A percentile compares a stretch with the other conserved stretches of the same genome.
Conservation (phyloP, 2,888 invertebrate genomes). For the Melipona bicolor region DNA sequence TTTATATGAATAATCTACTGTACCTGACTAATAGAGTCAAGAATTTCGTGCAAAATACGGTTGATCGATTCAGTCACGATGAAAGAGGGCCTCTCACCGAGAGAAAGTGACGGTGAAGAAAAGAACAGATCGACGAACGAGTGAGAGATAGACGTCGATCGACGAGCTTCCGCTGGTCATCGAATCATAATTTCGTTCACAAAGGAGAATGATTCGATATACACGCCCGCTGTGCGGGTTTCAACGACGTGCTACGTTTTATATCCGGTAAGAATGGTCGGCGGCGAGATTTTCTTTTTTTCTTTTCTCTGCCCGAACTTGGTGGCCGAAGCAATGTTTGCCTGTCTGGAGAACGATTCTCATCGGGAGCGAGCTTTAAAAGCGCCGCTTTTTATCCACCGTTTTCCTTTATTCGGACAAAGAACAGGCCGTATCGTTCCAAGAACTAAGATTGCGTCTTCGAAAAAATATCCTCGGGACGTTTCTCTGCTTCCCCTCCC, state of each 20-base stretch:
- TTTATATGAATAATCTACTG: too few relatives aligned
- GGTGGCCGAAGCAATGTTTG: constrained; percentile 56
- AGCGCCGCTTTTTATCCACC: constrained; percentile 56
- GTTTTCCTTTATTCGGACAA: constrained; percentile 48
- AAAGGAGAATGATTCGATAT: constrained; percentile 35
- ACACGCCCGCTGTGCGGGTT: constrained; percentile 32
- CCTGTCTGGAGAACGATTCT: constrained; percentile 61
- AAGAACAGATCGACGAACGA: neutral
- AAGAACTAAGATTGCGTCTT: constrained; percentile 56
- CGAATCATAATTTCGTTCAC: constrained; percentile 55
- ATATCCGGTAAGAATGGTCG: constrained; percentile 60
- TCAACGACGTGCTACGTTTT: constrained; percentile 50
- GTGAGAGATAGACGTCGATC: constrained; percentile 3
- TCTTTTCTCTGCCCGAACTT: constrained; percentile 23
- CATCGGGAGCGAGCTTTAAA: constrained; percentile 66
- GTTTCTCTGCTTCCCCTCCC: constrained; percentile 13
- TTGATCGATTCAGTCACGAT: too few relatives aligned
- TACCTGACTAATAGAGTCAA: too few relatives aligned
- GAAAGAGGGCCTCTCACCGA: neutral
- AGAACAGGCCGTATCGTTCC: constrained; percentile 61
- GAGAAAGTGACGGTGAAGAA: neutral
- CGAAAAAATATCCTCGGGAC: constrained; percentile 50
- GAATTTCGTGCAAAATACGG: too few relatives aligned
- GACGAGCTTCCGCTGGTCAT: constrained; percentile 27
- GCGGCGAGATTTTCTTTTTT: constrained; percentile 43